Conservation (phyloP, 37 sponge, comb jelly and placozoan species). For the Cliona cf. orientalis region DNA sequence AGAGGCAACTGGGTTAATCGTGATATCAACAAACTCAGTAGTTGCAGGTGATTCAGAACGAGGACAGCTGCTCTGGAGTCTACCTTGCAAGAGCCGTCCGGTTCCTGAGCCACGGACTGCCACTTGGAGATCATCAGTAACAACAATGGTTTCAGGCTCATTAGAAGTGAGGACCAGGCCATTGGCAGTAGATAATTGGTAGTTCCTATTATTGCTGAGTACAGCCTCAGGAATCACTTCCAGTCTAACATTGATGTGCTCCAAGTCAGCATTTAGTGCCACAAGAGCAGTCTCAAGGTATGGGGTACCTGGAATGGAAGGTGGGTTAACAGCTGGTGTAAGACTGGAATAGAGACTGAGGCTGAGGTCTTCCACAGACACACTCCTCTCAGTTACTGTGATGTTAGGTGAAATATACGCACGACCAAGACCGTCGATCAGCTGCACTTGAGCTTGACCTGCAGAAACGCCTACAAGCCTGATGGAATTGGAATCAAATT, state of each 20-base stretch:
- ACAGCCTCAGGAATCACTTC: slow-evolving; percentile 58
- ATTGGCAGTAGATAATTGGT: slow-evolving; percentile 14
- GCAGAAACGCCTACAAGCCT: slow-evolving; percentile 12
- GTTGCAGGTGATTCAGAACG: neutral
- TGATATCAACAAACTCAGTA: slow-evolving; percentile 32
- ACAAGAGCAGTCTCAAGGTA: slow-evolving; percentile 28
- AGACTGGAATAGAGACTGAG: slow-evolving; percentile 44
- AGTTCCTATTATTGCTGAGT: slow-evolving; percentile 45
- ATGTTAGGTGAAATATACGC: slow-evolving; percentile 13
- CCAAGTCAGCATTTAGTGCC: neutral
- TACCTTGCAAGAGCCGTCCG: slow-evolving; percentile 27
- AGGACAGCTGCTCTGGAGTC: neutral
- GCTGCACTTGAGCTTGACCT: slow-evolving; percentile 32
- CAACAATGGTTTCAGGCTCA: slow-evolving; percentile 28
- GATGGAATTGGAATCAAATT: neutral
- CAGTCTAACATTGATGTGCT: slow-evolving; percentile 23
- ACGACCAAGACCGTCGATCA: neutral
- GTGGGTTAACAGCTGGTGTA: neutral
- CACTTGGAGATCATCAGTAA: slow-evolving; percentile 4
- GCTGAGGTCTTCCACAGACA: slow-evolving; percentile 40
- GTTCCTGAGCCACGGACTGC: slow-evolving; percentile 43
- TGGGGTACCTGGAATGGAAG: slow-evolving; percentile 3
- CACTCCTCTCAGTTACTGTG: slow-evolving; percentile 21
- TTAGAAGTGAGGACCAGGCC: slow-evolving; percentile 37
- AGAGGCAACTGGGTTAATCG: slow-evolving; percentile 5